Base-by-base conservation (phyloP, 2,888 invertebrate species). In the Zele albiditarsus region DNA sequence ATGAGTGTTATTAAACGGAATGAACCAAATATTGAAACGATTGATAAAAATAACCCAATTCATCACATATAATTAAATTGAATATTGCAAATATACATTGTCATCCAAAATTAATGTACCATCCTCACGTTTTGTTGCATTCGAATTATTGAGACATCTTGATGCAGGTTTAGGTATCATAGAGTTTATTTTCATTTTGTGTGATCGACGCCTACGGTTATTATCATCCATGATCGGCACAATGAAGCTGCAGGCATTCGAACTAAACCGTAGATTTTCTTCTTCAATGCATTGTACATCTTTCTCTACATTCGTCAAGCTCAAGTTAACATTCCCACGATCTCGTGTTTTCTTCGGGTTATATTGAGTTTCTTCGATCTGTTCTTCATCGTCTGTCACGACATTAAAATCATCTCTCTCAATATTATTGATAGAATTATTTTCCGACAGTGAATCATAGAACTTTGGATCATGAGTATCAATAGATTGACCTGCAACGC, bases 221-320 rank as follows among this genome's bases (percentile, higher is more conserved):
- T 53, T 16, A 65, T 78, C 74, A 23, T 75, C 76, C 12, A 58
- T 16, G 63, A 81, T 73, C 16, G 81, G 80, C 25, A 83, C 75
- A 23, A 82, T 80, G 71, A 84, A 84, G 60, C 82, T 82, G 69
- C 82, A 84, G 6, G 84, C 83, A 57, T 82, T 83, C 12, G 77
- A 71, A 65, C 79, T 83, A n/a, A 74, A 70, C n/a, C 76, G 76
- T 62, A 81, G 77, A 49, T 81, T 79, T 27, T 69, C 66, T 38
- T 77, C 78, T 20, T 76, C 63, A 12, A 20, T 58, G 14, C 42
- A 57, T 53, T 27, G 38, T 28, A 46, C 1, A 42, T 38, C 46
- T 38, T 38, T 12, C 12, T 46, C 46, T 10, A 57, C 12, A 60
- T 60, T 28, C 67, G 31, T 53, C 27, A 68, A 68, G 20, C 20